Conservation (phyloP, 2,888 invertebrate genomes). For the Scaptomyza cyrtandrae region DNA sequence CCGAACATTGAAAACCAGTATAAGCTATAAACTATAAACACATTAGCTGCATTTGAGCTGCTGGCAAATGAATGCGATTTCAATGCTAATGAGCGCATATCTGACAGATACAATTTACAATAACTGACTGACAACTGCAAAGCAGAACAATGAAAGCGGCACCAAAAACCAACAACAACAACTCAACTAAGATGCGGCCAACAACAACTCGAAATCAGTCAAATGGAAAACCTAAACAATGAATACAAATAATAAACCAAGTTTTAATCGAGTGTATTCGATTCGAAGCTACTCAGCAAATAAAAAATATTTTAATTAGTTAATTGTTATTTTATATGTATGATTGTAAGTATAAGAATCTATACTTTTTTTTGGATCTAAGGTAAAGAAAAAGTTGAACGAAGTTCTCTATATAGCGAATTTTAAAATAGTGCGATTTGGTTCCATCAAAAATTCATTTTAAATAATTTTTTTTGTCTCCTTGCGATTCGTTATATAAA, state of each 20-base stretch:
- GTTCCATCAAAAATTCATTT: no score
- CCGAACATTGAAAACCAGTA: conserved; percentile 30
- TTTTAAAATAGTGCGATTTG: no score
- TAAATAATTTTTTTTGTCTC: no score
- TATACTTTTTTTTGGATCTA: no score
- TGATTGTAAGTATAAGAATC: no score
- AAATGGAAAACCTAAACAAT: conserved; percentile 59
- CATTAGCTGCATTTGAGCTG: conserved; percentile 28
- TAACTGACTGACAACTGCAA: conserved; percentile 68
- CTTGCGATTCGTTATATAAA: no score
- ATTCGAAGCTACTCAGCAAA: conserved; percentile 8
- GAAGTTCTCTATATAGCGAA: no score
- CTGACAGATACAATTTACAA: conserved; percentile 79
- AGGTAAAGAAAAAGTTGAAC: no score
- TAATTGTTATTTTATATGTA: no score
- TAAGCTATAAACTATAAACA: neutral
- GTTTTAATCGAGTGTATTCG: neutral
- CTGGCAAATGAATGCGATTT: conserved; percentile 51
- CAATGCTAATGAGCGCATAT: conserved; percentile 80
- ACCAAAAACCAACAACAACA: conserved; percentile 16
- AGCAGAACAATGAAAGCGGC: conserved; percentile 41
- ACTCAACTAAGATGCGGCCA: conserved; percentile 27
- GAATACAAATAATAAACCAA: conserved; percentile 2
- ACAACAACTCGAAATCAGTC: conserved; percentile 43
- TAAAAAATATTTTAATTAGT: no score